Conservation (phyloP, 2,888 invertebrate species). For the Mechanitis mazaeus region DNA sequence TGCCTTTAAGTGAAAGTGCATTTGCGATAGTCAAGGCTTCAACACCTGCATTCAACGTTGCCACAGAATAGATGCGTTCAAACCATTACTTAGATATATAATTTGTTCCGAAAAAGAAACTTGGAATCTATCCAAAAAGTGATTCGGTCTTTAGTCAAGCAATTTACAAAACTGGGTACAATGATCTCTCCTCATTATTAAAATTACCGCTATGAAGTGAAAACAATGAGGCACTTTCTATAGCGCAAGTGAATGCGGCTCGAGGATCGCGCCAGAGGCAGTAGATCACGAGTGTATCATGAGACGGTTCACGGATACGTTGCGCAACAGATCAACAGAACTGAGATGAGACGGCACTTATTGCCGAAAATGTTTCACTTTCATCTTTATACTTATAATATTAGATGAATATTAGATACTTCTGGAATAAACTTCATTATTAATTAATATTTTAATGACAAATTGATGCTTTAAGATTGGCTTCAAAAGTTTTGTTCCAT, state of each 20-base stretch:
- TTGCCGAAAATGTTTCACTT: neutral
- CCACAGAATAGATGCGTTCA: conserved; percentile 30
- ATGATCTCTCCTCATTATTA: conserved; percentile 67
- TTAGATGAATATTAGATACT: too few species aligned
- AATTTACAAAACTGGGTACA: conserved; percentile 60
- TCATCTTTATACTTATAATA: neutral
- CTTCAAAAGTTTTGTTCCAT: too few species aligned
- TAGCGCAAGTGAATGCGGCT: conserved; percentile 59
- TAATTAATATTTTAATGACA: too few species aligned
- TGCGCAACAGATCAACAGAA: conserved; percentile 35
- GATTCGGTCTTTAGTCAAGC: conserved; percentile 44
- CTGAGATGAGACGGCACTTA: neutral
- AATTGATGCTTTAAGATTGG: too few species aligned
- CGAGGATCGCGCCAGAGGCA: conserved; percentile 25
- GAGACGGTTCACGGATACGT: conserved; percentile 48
- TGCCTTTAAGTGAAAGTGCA: conserved; percentile 45
- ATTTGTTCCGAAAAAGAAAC: conserved; percentile 34
- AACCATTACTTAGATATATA: conserved; percentile 25
- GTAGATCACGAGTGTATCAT: conserved; percentile 34
- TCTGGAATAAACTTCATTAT: too few species aligned
- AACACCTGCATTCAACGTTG: conserved; percentile 31
- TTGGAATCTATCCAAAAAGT: conserved; percentile 52
- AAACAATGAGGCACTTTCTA: conserved; percentile 73
- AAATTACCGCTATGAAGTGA: conserved; percentile 63
- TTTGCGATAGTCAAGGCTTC: conserved; percentile 54